A percentile compares a stretch with the other conserved stretches of the same genome.
Evolutionary conservation across 2,888 invertebrate species (phyloP).

Genomic region (Calameuta pallipes): DNA sequence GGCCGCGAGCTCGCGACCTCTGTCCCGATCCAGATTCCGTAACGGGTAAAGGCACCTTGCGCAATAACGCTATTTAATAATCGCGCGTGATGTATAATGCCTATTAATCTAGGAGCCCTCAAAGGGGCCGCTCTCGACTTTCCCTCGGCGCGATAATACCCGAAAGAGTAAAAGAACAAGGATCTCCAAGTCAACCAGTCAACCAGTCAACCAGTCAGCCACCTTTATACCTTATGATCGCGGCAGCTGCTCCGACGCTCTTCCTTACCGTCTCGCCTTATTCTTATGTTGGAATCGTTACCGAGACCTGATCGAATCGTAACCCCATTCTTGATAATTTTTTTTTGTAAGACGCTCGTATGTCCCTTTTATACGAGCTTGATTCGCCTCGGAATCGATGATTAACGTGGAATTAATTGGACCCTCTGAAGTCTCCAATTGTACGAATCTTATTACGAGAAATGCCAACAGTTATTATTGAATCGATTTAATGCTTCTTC

Average conservation of each 20-base stretch:
- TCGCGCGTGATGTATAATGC: slow-evolving; percentile 44
- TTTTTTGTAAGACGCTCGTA: neutral
- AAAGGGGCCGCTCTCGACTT: slow-evolving; percentile 35
- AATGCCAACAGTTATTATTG: neutral
- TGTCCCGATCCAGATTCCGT: slow-evolving; percentile 20
- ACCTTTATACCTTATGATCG: neutral
- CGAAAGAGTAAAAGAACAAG: neutral
- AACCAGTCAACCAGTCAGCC: neutral
- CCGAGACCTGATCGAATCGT: neutral
- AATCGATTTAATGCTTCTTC: neutral
- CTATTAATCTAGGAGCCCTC: slow-evolving; percentile 42
- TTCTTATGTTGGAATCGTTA: neutral
- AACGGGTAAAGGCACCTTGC: slow-evolving; percentile 21
- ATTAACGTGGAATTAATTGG: neutral
- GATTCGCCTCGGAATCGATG: neutral
- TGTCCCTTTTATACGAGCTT: neutral
- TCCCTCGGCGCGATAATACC: slow-evolving; percentile 3
- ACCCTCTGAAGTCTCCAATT: neutral
- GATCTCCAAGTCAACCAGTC: neutral
- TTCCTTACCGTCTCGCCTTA: neutral
- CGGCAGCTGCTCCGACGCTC: neutral
- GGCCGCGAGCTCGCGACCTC: slow-evolving; percentile 16
- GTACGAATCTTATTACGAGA: neutral
- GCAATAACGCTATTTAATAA: slow-evolving; percentile 44
- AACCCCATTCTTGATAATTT: neutral